Evolutionary conservation across 2,888 invertebrate genomes (phyloP), one percentile per base, ranked within the genome.

Genomic region (Stenchaetothrips biformis): DNA sequence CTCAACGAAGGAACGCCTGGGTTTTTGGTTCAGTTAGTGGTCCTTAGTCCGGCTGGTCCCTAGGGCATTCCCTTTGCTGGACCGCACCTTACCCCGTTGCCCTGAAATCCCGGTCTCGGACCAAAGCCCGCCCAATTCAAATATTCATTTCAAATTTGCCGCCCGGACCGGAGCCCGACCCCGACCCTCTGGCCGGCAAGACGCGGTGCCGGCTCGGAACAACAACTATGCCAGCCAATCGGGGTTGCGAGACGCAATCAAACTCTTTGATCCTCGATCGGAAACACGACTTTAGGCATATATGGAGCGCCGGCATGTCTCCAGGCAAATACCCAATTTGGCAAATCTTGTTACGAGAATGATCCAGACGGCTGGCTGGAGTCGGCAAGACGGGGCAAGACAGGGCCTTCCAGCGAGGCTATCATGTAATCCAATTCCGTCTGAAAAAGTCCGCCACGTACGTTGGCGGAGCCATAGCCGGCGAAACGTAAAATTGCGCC

Each of bases 401-500:
- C n/a, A n/a, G 59, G 13, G 13, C 59, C 59, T 8, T 0, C 16
- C 9, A 16, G 59, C 13, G 18, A 18, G 37, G 59, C 67, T n/a
- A 74, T 25, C 67, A 25, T 74, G 67, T 74, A 74, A 74, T 74
- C 25, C 67, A 74, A 74, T 74, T 74, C 25, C 67, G 67, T 21
- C 67, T 21, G 67, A 25, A 74, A 74, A 67, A 59, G 59, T 74
- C 11, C 25, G 67, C 67, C 67, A 74, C 67, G 67, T 74, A 74
- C 67, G 7, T 25, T 25, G 59, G 67, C 67, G 21, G 7, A 25
- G 67, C 67, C 67, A 18, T 18, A 13, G 53, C 13, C 53, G 25
- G 67, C 67, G 67, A 74, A 25, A 25, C 67, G 67, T 74, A 21
- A 74, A 74, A 74, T 74, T 74, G 67, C 67, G 67, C 67, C 25